Evolutionary conservation across 2,888 invertebrate genomes (phyloP).

Genomic region (Catocala nupta): DNA sequence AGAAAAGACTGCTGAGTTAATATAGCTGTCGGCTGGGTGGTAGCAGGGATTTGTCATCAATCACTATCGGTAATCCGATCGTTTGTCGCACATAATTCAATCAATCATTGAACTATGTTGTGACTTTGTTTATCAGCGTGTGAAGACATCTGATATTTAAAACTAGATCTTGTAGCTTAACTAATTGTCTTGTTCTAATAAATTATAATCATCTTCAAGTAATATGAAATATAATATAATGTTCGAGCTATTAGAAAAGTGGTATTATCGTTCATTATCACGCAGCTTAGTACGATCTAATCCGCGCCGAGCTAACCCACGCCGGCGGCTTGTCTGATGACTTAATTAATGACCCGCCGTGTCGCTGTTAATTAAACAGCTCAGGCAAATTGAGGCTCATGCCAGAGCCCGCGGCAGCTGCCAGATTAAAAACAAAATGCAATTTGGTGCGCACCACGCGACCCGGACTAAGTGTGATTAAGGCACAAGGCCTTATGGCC

Average conservation of each 20-base stretch:
- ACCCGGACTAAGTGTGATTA: constrained; percentile 61
- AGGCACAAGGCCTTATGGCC: constrained; percentile 42
- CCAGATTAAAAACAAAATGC: constrained; percentile 83
- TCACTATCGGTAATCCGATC: no score
- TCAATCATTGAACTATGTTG: no score
- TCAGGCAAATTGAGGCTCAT: constrained; percentile 81
- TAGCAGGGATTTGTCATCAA: no score
- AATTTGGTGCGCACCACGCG: constrained; percentile 69
- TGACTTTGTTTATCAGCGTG: no score
- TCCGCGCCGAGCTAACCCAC: constrained; percentile 67
- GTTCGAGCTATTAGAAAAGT: constrained; percentile 49
- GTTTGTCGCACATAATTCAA: no score
- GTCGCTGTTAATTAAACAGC: constrained; percentile 84
- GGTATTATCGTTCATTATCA: constrained; percentile 74
- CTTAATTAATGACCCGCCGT: constrained; percentile 85
- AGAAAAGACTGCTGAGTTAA: not conserved
- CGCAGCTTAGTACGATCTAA: constrained; percentile 72
- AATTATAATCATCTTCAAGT: constrained; percentile 21
- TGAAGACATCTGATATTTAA: no score
- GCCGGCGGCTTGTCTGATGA: constrained; percentile 80
- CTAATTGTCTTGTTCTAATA: not conserved
- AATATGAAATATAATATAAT: constrained; percentile 39
- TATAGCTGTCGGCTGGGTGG: no score
- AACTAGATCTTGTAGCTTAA: not conserved
- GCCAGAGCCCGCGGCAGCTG: constrained; percentile 70